Percentiles rank a stretch among this genome's conserved stretches.
Conservation (phyloP, 2,888 invertebrate species). For the Leistus spinibarbis region DNA sequence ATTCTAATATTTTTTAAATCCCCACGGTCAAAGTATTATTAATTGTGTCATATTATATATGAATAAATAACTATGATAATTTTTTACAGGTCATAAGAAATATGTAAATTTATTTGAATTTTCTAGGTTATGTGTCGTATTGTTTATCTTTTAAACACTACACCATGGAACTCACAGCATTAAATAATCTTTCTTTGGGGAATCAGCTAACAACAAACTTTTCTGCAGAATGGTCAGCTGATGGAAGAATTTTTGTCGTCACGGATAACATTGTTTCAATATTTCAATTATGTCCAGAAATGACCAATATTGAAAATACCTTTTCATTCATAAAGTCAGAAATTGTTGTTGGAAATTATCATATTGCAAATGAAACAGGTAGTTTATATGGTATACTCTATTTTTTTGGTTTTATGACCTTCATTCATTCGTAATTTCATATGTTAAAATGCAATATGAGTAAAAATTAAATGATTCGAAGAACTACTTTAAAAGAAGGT, state of each 20-base stretch:
- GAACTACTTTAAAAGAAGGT: too few relatives aligned
- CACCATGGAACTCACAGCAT: neutral
- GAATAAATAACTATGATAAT: neutral
- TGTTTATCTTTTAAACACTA: neutral
- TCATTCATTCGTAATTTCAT: neutral
- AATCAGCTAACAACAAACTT: conserved; percentile 46
- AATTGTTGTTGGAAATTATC: conserved; percentile 20
- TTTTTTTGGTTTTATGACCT: too few relatives aligned
- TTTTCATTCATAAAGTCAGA: conserved; percentile 21
- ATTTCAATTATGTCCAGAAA: conserved; percentile 47
- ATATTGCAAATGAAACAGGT: conserved; percentile 20
- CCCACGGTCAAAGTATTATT: neutral
- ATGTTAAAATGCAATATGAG: too few relatives aligned
- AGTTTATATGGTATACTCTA: neutral
- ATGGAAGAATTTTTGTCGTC: conserved; percentile 49
- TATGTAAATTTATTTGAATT: neutral
- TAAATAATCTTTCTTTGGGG: conserved; percentile 37
- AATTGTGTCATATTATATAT: neutral
- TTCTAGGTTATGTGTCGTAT: neutral
- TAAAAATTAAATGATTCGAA: too few relatives aligned
- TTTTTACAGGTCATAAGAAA: neutral
- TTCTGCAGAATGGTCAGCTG: conserved; percentile 50
- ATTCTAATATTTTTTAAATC: neutral
- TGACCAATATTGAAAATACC: conserved; percentile 43
- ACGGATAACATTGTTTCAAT: conserved; percentile 50